Conservation (phyloP, 1,140 invertebrate species). For the Lepidotrigona ventralis region DNA sequence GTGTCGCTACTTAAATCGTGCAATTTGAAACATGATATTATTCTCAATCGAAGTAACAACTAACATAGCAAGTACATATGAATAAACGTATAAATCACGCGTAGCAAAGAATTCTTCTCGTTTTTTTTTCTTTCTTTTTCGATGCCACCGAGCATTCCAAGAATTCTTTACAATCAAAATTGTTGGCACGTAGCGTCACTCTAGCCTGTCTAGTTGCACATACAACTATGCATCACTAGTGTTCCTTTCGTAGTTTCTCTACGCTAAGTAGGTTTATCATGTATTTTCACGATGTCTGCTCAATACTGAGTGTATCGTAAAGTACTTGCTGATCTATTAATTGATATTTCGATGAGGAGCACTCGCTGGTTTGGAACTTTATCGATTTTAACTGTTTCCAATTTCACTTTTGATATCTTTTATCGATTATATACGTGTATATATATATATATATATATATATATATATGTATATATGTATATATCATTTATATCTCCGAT, state of each 20-base stretch:
- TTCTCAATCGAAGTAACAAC: neutral
- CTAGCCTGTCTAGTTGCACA: conserved; percentile 6
- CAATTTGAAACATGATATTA: neutral
- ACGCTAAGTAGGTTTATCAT: neutral
- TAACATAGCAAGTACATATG: neutral
- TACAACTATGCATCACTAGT: neutral
- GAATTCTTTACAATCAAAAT: neutral
- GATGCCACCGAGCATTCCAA: neutral
- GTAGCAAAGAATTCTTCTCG: neutral
- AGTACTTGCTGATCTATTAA: conserved; percentile 16
- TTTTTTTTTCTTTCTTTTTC: neutral
- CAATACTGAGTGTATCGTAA: conserved; percentile 16
- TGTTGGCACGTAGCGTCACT: conserved; percentile 33
- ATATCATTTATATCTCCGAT: neutral
- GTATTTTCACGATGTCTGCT: conserved; percentile 43
- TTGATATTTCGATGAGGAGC: conserved; percentile 22
- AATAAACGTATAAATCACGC: neutral
- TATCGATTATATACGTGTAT: neutral
- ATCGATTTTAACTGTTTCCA: conserved; percentile 41
- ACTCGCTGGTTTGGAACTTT: conserved; percentile 34
- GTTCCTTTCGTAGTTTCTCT: neutral
- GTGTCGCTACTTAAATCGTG: conserved; percentile 40
- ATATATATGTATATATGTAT: neutral
- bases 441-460: neutral
- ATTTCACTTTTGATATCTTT: neutral